phyloP scores from a whole-genome alignment of 53 echinoderm and acorn worm genomes.

The Holothuria scabra region DNA sequence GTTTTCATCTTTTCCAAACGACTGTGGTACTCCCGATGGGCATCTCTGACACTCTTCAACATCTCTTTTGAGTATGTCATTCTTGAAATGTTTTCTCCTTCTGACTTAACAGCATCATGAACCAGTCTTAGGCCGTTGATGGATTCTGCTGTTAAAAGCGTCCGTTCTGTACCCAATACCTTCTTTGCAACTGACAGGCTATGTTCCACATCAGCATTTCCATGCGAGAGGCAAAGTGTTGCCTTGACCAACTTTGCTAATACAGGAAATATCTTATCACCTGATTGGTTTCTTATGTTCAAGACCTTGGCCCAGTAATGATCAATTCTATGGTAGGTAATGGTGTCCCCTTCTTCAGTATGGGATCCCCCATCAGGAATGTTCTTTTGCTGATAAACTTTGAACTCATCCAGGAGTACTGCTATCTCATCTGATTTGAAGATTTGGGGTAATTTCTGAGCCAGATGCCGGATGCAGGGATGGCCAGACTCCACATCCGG shows the following conservation, averaged over 20 bases:
- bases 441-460: background rate
- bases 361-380: slow-evolving; percentile 5
- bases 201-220: slow-evolving; percentile 21
- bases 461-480: background rate
- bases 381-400: slow-evolving; percentile 17
- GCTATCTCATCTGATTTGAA: background rate
- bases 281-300: background rate
- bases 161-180: slow-evolving; percentile 6
- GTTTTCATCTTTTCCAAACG: slow-evolving; percentile 12
- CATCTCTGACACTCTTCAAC: slow-evolving; percentile 1
- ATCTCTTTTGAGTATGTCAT: background rate
- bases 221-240: slow-evolving; percentile 18
- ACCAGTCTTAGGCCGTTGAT: slow-evolving; percentile 18
- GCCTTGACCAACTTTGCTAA: slow-evolving; percentile 25
- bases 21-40: background rate
- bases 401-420: slow-evolving; percentile 1
- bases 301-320: slow-evolving; percentile 29
- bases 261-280: background rate
- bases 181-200: slow-evolving; percentile 5
- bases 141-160: slow-evolving; percentile 3
- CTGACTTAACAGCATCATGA: background rate
- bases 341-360: background rate
- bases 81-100: no score
- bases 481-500: background rate
- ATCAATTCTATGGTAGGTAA: slow-evolving; percentile 2